Conservation (phyloP, 2,113 vertebrate species). For the Ammodytes dubius region DNA sequence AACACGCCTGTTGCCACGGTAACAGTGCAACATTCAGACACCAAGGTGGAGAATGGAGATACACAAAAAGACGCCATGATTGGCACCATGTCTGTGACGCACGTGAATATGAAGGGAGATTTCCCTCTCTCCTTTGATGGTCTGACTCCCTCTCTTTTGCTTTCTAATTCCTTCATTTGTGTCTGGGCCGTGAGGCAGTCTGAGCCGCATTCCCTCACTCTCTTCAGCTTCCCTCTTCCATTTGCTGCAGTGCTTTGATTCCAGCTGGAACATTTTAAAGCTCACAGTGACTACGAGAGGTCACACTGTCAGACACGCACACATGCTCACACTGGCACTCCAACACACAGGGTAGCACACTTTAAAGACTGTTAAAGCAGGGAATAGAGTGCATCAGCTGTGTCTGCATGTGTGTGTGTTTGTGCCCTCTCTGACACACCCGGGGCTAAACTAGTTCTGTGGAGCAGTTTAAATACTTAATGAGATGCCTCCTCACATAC, state of each 20-base stretch:
- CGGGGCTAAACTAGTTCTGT: conserved; percentile 18
- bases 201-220: conserved; percentile 38
- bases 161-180: conserved; percentile 54
- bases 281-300: conserved; percentile 41
- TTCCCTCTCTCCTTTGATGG: conserved; percentile 23
- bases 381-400: conserved; percentile 18
- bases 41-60: conserved; percentile 28
- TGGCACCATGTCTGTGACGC: conserved; percentile 18
- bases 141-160: conserved; percentile 18
- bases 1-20: conserved; percentile 59
- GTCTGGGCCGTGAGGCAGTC: conserved; percentile 51
- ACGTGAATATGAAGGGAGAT: conserved; percentile 17
- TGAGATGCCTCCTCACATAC: conserved; percentile 49
- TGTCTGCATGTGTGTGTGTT: neutral
- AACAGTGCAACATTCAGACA: conserved; percentile 50
- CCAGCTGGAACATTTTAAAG: conserved; percentile 36
- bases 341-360: neutral
- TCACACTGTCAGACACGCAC: conserved; percentile 33
- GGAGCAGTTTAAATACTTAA: conserved; percentile 43
- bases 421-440: conserved; percentile 44
- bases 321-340: neutral
- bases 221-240: conserved; percentile 54
- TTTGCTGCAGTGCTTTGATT: conserved; percentile 72
- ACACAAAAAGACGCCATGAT: conserved; percentile 46
- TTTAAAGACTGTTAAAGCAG: conserved; percentile 35